These are phyloP conservation scores for Lacerta agilis DNA, from an alignment of 2,797 vertebrate species.

Conservation along the genomic window DNA sequence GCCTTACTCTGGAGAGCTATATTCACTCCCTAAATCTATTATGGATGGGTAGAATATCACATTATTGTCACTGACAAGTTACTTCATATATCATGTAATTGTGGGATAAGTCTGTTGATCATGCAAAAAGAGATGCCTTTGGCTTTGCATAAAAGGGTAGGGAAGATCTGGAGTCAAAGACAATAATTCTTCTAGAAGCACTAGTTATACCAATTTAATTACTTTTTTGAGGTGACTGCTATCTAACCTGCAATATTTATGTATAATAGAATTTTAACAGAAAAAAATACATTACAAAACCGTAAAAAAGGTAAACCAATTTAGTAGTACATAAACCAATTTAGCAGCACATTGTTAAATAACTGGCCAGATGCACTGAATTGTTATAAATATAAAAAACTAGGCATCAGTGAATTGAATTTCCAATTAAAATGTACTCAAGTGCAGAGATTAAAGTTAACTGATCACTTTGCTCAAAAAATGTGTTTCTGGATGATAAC, in stretches of 20 bases:
- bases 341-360: not conserved
- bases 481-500: conserved; percentile 12
- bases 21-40: not conserved
- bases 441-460: conserved; percentile 18
- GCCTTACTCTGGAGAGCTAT: not conserved
- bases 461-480: not conserved
- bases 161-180: not conserved
- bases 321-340: not conserved
- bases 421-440: conserved; percentile 8
- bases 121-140: not conserved
- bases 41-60: not conserved
- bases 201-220: not conserved
- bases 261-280: not conserved
- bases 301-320: not conserved
- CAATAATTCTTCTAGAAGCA: not conserved
- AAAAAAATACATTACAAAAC: not conserved
- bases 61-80: not conserved
- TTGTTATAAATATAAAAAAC: not conserved
- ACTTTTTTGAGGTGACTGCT: not conserved
- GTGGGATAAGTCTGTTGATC: not conserved
- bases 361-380: conserved; percentile 5
- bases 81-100: not conserved
- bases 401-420: not conserved
- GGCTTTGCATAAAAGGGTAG: not conserved
- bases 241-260: not conserved